Evolutionary conservation across 2,113 vertebrate genomes (phyloP), one percentile per base, ranked within the genome.

Genomic region (Pao palembangensis): DNA sequence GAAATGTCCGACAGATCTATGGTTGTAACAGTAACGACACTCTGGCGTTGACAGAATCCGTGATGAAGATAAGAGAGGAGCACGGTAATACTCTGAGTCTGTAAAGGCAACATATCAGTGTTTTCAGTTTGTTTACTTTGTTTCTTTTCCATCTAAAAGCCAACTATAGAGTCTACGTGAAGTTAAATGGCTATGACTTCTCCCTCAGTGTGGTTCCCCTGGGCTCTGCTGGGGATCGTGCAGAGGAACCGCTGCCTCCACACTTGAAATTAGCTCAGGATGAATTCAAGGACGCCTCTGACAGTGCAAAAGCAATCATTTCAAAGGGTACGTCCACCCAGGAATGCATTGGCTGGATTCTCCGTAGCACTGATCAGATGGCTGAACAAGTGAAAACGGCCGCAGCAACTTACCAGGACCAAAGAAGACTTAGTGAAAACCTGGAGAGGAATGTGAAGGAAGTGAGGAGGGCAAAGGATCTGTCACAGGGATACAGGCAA

Each of bases 181-280:
- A 71, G 19, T 46, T 90, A 61, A 84, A 91, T 50, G 80, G 87
- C 62, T 92, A 82, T 21, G 83, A 87, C 13, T 93, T 94, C 84
- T 81, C 64, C 0, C 86, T 94, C 8, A 69, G 7, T 8, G 47
- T 76, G 42, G 72, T 91, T 44, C 77, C 73, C 18, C 31, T 79
- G 57, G 67, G 46, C 4, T 69, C 83, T 58, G 44, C 64, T 0
- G 51, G 76, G 5, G 19, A 78, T 0, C 3, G 8, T 13, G 51
- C 79, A 8, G 62, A 61, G 4, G 19, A 61, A 11, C 52, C 43
- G 0, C 28, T 86, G 17, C 86, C 92, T 57, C 70, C 56, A 8
- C 64, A 51, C 28, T 69, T 91, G 63, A 80, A 68, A 74, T 41
- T 50, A 56, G 83, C 76, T 57, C 82, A 83, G 79, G 76, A 85